Evolutionary conservation across 1,140 invertebrate species (phyloP), one percentile per base, ranked within the genome.

Genomic region (Formica exsecta): DNA sequence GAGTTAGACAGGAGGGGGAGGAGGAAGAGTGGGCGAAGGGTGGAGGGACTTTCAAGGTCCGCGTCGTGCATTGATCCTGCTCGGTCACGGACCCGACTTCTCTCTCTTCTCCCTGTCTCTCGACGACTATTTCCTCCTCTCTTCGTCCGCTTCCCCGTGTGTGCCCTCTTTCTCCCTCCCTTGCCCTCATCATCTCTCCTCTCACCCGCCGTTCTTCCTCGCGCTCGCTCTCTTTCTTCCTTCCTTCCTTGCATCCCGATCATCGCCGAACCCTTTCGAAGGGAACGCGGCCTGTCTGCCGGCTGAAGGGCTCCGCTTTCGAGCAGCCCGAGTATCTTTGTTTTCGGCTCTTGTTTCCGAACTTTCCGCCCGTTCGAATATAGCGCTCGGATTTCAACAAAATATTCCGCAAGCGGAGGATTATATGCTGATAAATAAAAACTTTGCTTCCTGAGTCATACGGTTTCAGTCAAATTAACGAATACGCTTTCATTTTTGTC

Each of bases 41-140:
- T 80, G 81, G 80, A 74, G 88, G 66, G 75, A 86, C 92, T 92
- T 91, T 95, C 95, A 95, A 95, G 95, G 95, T 95, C 94, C 92
- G 86, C 75, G 87, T 93, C 94, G 94, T 94, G 90, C 94, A 93
- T 95, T 95, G 94, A 94, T 95, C 94, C 91, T 94, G 44, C 83
- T 91, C 93, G 94, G 94, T 95, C 94, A 94, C 92, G 93, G 94
- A 95, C 94, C 94, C 91, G 88, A 87, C 76, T 76, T 91, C 86
- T 91, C 89, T 89, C 87, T 85, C 84, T 88, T 85, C 66, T 68
- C 81, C 36, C 19, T 76, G 65, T 86, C 61, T 75, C 71, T 57
- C 71, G 36, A 65, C 65, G 64, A 80, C 68, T 83, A 59, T 74
- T 61, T 77, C 61, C 25, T 25, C 22, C 70, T 64, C 64, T 57